Evolutionary conservation across 2,797 vertebrate genomes (phyloP), one percentile per base, ranked within the genome.

Genomic region (Poecilia wingei): DNA sequence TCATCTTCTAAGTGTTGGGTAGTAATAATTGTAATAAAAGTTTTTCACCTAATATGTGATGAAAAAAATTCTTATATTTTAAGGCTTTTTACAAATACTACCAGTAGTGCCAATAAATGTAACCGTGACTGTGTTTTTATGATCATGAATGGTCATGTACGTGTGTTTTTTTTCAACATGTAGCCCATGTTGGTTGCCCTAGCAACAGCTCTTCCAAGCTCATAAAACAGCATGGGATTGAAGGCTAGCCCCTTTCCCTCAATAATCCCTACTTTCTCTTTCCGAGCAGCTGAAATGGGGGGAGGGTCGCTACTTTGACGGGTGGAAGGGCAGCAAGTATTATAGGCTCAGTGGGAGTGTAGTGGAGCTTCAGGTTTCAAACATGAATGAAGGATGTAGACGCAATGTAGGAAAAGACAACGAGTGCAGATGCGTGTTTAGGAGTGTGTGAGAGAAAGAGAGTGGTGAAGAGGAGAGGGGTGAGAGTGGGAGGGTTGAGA

Each of bases 131-230:
- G 41, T 22, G 55, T 74, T 43, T 69, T 72, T 69, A 83, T 78
- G 45, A 87, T 83, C 80, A 84, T 79, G 47, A 78, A 77, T 75
- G 80, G 87, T 33, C 31, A 77, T 81, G 84, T 76, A 82, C 74
- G 9, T 70, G 33, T 0, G 49, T 71, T 55, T 78, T 86, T 85
- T 6, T 20, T 72, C 41, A 79, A 82, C 59, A 84, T 39, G 76
- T 86, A 79, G 80, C 82, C 90, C 86, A 93, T 90, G 84, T 70
- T 73, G 82, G 94, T 96, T 95, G 88, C 95, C 93, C 87, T 88
- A 91, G 95, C 93, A 95, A 96, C 95, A 89, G 85, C 84, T 81
- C 81, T 80, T 79, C 86, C 80, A 75, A 79, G 85, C 79, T 88
- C 7, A 36, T 71, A 76, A 85, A 77, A 83, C 80, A 78, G 82